Conservation (phyloP, 1,140 invertebrate genomes). For the Anastatus disparis region DNA sequence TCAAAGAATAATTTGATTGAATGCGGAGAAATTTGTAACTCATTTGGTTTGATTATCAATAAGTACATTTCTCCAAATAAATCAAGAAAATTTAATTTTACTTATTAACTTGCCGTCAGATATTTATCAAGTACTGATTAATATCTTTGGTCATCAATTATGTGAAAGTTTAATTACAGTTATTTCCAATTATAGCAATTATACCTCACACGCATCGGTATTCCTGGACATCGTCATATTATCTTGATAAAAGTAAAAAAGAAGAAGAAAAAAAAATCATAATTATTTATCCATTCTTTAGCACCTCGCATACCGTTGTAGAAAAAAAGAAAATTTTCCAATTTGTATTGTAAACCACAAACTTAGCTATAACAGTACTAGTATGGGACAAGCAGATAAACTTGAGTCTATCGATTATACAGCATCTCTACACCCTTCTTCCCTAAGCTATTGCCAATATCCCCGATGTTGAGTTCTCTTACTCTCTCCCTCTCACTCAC, state of each 20-base stretch:
- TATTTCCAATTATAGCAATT: conserved; percentile 1
- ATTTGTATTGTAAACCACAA: background rate
- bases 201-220: background rate
- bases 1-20: too few relatives aligned
- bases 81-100: background rate
- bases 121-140: too few relatives aligned
- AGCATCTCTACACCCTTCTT: conserved; percentile 29
- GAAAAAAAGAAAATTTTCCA: background rate
- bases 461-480: conserved; percentile 36
- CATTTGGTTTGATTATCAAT: background rate
- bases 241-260: too few relatives aligned
- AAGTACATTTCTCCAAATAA: background rate
- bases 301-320: background rate
- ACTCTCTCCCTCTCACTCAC: conserved; percentile 10
- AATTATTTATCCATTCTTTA: background rate
- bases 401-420: conserved; percentile 60
- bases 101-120: too few relatives aligned
- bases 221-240: too few relatives aligned
- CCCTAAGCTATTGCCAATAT: conserved; percentile 40
- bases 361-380: conserved; percentile 15
- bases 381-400: conserved; percentile 25
- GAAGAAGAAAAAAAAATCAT: too few relatives aligned
- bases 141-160: too few relatives aligned
- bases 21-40: background rate
- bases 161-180: too few relatives aligned